Evolutionary conservation across 2,113 vertebrate species (phyloP).

Genomic region (Elephas maximus): DNA sequence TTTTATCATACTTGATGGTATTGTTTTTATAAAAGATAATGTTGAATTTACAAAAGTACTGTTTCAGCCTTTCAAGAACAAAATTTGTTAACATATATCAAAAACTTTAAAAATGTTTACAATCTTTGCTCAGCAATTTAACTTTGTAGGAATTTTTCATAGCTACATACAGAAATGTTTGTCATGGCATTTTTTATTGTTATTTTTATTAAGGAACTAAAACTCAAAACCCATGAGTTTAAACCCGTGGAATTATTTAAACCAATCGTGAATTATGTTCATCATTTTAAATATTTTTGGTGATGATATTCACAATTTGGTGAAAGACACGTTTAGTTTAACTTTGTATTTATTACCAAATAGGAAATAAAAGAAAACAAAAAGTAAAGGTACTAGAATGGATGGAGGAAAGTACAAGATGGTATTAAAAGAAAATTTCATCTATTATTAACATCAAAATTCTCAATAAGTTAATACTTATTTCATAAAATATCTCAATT

Average conservation of each 20-base stretch:
- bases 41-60: background rate
- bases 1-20: slow-evolving; percentile 4
- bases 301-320: background rate
- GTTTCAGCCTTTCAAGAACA: background rate
- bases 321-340: slow-evolving; percentile 10
- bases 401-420: background rate
- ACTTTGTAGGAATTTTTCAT: background rate
- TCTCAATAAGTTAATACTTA: background rate
- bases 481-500: background rate
- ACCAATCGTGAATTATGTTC: background rate
- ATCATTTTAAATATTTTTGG: background rate
- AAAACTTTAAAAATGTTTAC: background rate
- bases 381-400: background rate
- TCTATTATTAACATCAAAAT: background rate
- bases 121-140: background rate
- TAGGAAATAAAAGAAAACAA: background rate
- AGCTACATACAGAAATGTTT: background rate
- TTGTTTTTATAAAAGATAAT: slow-evolving; percentile 13
- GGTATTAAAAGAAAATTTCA: background rate
- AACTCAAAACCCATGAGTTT: background rate
- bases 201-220: background rate
- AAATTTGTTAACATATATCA: background rate
- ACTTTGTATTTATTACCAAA: background rate
- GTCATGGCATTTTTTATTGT: background rate
- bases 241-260: background rate